Conservation (phyloP, 2,888 invertebrate species). For the Caenorhabditis sinica region DNA sequence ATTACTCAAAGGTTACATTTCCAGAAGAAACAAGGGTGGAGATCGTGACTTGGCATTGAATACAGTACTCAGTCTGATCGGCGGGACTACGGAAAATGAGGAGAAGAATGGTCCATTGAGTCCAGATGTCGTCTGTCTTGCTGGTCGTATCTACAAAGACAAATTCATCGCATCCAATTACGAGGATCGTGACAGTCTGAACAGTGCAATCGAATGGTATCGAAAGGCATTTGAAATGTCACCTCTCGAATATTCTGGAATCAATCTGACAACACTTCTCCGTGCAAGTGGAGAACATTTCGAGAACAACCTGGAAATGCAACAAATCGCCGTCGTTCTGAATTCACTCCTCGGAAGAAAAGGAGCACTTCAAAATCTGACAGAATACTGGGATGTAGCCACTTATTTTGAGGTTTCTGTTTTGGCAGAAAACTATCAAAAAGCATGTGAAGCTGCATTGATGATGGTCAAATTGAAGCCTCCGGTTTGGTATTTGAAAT, state of each 20-base stretch:
- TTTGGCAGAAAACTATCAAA: constrained; percentile 95
- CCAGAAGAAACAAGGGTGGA: constrained; percentile 92
- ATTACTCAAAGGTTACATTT: constrained; percentile 61
- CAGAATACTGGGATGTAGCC: constrained; percentile 99
- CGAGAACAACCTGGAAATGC: constrained; percentile 86
- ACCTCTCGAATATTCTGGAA: constrained; percentile 98
- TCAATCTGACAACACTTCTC: constrained; percentile 96
- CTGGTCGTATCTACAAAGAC: constrained; percentile 91
- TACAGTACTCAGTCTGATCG: constrained; percentile 91
- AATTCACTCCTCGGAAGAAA: constrained; percentile 98
- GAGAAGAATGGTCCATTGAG: constrained; percentile 84
- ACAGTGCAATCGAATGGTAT: constrained; percentile 94
- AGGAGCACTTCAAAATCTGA: constrained; percentile 93
- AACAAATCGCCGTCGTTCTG: constrained; percentile 90
- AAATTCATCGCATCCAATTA: constrained; percentile 97
- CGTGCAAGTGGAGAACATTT: constrained; percentile 98
- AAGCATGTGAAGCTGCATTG: constrained; percentile 95
- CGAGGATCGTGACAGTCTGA: constrained; percentile 91
- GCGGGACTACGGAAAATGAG: constrained; percentile 86
- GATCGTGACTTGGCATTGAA: constrained; percentile 95
- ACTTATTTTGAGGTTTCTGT: constrained; percentile 88
- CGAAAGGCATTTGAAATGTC: constrained; percentile 93
- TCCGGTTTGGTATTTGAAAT: constrained; percentile 88
- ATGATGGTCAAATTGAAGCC: constrained; percentile 86
- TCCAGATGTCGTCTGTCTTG: constrained; percentile 97